These are phyloP conservation scores for Aphidoletes aphidimyza DNA, from an alignment of 2,888 invertebrate genomes.

Conservation along the genomic window DNA sequence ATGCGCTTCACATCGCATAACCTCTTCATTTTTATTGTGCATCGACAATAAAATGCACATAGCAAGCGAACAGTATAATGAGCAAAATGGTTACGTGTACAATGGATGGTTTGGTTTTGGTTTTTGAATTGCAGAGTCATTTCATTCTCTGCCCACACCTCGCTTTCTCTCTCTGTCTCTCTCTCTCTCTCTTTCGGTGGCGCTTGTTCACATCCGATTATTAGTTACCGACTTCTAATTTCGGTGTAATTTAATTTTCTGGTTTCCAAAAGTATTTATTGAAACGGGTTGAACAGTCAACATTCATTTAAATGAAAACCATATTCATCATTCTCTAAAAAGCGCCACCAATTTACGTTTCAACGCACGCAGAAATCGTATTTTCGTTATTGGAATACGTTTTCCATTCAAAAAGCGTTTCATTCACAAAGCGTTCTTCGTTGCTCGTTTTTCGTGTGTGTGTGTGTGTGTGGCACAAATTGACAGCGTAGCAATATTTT, in stretches of 20 bases:
- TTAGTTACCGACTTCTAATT: not conserved
- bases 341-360: not conserved
- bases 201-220: not conserved
- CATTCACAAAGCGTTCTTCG: not conserved
- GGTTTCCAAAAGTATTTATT: not conserved
- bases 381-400: not conserved
- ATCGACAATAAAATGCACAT: constrained; percentile 34
- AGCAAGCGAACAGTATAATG: constrained; percentile 11
- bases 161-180: too few species aligned
- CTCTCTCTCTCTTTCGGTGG: too few species aligned
- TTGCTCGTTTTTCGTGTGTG: not conserved
- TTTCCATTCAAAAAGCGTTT: not conserved
- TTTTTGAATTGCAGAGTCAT: too few species aligned
- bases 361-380: not conserved
- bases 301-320: not conserved
- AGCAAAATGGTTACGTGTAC: not conserved
- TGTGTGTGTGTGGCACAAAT: not conserved
- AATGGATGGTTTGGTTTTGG: too few species aligned
- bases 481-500: too few species aligned
- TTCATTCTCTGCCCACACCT: too few species aligned
- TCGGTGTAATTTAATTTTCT: too few species aligned
- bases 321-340: not conserved
- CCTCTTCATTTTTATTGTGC: constrained; percentile 36
- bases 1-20: not conserved
- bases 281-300: not conserved